Percentiles rank a stretch among this genome's conserved stretches.
Evolutionary conservation across 2,113 vertebrate genomes (phyloP).

Genomic region (Nothobranchius furzeri): DNA sequence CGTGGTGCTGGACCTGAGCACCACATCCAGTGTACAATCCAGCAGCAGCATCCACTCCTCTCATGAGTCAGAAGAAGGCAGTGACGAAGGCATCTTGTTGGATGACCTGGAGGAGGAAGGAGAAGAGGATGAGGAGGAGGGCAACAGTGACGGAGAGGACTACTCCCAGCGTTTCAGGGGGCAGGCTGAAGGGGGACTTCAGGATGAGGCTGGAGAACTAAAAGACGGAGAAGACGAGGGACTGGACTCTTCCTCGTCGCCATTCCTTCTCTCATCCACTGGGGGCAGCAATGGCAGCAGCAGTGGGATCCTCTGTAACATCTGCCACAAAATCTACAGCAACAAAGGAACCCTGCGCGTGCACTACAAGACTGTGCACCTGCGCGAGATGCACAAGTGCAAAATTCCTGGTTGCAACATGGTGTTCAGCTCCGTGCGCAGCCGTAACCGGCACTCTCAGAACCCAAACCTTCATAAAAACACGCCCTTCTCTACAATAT

Average conservation of each 20-base stretch:
- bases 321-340: slow-evolving; percentile 99
- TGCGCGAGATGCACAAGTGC: slow-evolving; percentile 99
- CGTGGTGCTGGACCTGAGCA: slow-evolving; percentile 97
- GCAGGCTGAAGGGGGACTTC: slow-evolving; percentile 70
- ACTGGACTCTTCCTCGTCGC: slow-evolving; percentile 69
- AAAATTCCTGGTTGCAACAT: slow-evolving; percentile 98
- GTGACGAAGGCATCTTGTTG: slow-evolving; percentile 95
- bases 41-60: slow-evolving; percentile 97
- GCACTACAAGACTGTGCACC: slow-evolving; percentile 99
- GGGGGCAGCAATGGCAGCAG: slow-evolving; percentile 83
- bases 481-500: slow-evolving; percentile 89
- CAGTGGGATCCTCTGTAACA: slow-evolving; percentile 95
- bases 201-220: slow-evolving; percentile 57
- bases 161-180: slow-evolving; percentile 80
- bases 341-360: slow-evolving; percentile 99
- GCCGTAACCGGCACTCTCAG: slow-evolving; percentile 98
- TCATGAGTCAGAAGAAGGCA: slow-evolving; percentile 93
- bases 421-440: slow-evolving; percentile 99
- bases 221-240: slow-evolving; percentile 50
- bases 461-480: slow-evolving; percentile 99
- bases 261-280: slow-evolving; percentile 85
- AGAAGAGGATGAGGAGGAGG: slow-evolving; percentile 71
- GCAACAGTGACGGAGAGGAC: slow-evolving; percentile 91
- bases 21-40: slow-evolving; percentile 95
- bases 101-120: slow-evolving; percentile 87